Base-by-base conservation (phyloP, 2,797 vertebrate species). In the Liasis olivaceus region DNA sequence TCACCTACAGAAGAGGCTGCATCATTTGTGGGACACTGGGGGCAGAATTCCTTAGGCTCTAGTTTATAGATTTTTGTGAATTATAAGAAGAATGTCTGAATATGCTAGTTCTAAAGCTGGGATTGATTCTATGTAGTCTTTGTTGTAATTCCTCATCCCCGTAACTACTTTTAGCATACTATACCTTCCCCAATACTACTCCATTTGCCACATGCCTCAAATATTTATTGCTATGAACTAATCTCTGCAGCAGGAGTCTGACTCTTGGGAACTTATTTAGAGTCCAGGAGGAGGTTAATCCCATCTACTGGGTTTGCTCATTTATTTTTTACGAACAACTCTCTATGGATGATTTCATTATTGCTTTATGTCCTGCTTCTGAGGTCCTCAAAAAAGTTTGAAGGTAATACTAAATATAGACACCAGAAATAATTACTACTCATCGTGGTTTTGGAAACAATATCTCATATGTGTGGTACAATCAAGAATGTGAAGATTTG, bases 171-270 rank as follows among this genome's bases (percentile, higher is more conserved):
- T 42, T 42, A 42, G 42, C 42, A 42, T 3, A 42, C 3, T 42
- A 42, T 42, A 42, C 42, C 42, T 42, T 42, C 42, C 42, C 62
- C 87, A 64, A 26, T 62, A 36, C 36, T 88, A 22, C 13, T 47
- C 62, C n/a, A 51, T 89, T 89, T 69, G 28, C 15, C 15, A 69
- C 63, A 69, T 11, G 0, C 47, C 88, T 66, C 63, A 11, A 2
- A n/a, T 69, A 64, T 89, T 89, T 89, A 89, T 56, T 69, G 47
- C 63, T 69, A 42, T 54, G 63, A 66, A 66, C 88, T 89, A 66
- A 87, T 87, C 58, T 42, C 42, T 42, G 42, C 42, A 42, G 42
- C 42, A 42, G 3, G 42, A 42, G 3, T 42, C 42, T 42, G 42
- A 42, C 42, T 47, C 69, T 47, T 24, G 22, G 42, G 77, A 81